Conservation (phyloP, 2,797 vertebrate genomes). For the Sebastes nivosus region DNA sequence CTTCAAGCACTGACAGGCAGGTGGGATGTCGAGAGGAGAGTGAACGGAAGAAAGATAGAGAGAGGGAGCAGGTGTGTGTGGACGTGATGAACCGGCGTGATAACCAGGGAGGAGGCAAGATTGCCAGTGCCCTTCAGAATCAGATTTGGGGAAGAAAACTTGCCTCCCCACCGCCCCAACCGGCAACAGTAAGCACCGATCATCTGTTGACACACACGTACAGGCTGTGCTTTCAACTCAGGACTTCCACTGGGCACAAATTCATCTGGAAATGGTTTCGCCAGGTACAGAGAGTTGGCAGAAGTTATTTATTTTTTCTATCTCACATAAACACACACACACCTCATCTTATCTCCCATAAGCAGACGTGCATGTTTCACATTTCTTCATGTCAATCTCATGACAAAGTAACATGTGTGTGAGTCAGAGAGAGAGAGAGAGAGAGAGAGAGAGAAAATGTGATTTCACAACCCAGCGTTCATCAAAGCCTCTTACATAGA, state of each 20-base stretch:
- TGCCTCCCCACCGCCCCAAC: neutral
- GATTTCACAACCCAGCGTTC: conserved; percentile 55
- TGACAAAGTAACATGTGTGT: conserved; percentile 50
- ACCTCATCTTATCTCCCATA: conserved; percentile 73
- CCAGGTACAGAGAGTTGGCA: conserved; percentile 45
- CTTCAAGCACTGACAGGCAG: neutral
- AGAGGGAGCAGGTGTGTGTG: neutral
- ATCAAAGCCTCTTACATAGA: conserved; percentile 69
- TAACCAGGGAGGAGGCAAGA: neutral
- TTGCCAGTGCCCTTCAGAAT: conserved; percentile 7
- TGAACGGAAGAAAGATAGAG: neutral
- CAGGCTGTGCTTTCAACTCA: conserved; percentile 24
- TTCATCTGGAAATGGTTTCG: conserved; percentile 39
- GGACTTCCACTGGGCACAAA: conserved; percentile 12
- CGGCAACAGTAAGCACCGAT: conserved; percentile 11
- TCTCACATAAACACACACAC: neutral
- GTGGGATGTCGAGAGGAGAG: conserved; percentile 3
- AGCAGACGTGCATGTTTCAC: conserved; percentile 72
- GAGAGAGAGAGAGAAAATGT: neutral
- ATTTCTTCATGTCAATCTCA: conserved; percentile 54
- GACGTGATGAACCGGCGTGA: neutral
- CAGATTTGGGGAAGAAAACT: neutral
- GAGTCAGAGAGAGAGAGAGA: neutral
- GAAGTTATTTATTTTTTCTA: conserved; percentile 24
- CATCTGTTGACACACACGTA: conserved; percentile 7